Evolutionary conservation across 2,113 vertebrate genomes (phyloP), one percentile per base, ranked within the genome.

Genomic region (Alethe diademata): DNA sequence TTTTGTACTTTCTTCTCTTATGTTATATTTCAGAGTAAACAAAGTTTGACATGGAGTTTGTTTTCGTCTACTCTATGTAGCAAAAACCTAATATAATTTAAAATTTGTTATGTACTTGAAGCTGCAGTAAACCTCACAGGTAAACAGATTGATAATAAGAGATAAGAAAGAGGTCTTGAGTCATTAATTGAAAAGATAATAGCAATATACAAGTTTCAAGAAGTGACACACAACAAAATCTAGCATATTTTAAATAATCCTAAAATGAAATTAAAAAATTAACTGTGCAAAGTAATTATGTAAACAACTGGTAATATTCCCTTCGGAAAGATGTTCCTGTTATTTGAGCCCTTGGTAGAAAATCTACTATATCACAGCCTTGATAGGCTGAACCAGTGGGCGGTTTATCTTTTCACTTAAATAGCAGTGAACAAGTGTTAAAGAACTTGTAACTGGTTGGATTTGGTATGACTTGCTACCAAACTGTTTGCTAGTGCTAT

Each of bases 1-100:
- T 60, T 81, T 58, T 60, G 2, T 74, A 25, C 35, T 61, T 51
- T 88, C 75, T 72, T 54, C 70, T 96, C 75, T 62, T 82, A 12
- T 75, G 31, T 57, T 88, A 51, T 48, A 73, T 36, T 76, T 82
- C 16, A 74, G 51, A 75, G 19, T 45, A 62, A 78, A 53, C 8
- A 1, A 42, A 54, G 4, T 64, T 75, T 86, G 90, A 88, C 24
- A 42, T 0, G 2, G 53, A 82, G 5, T 94, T 97, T 97, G 73
- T 33, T 96, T 97, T 97, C 95, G 72, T 81, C 92, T 88, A 65
- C 94, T 96, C 92, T 88, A 84, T 70, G 42, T 95, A 94, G 71
- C n/a, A 83, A 96, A 97, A 97, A 48, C 24, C 80, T 94, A 93
- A 95, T 95, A 78, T 51, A 96, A 92, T 95, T 97, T 95, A 96